phyloP scores from a whole-genome alignment of 1,140 invertebrate species.

The Acromyrmex charruanus region DNA sequence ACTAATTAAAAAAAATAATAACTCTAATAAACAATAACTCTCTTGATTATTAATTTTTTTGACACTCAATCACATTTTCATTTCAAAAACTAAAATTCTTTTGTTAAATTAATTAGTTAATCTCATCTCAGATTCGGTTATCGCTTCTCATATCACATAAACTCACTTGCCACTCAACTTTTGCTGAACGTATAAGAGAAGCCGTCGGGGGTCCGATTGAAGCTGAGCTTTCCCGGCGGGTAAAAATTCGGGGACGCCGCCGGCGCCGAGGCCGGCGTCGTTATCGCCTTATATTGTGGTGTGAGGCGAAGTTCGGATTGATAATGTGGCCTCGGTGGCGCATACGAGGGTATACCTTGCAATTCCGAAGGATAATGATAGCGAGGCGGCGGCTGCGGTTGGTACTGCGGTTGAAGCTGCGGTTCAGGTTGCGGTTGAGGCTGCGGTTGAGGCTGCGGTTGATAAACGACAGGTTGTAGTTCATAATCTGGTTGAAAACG shows the following conservation, averaged over 20 bases:
- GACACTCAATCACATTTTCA: background rate
- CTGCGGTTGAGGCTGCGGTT: slow-evolving; percentile 70
- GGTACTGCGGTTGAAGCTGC: slow-evolving; percentile 79
- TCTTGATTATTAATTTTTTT: background rate
- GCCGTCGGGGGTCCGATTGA: slow-evolving; percentile 94
- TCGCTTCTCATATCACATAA: background rate
- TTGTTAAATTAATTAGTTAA: background rate
- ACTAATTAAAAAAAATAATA: background rate
- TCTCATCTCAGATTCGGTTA: background rate
- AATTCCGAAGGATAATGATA: slow-evolving; percentile 83
- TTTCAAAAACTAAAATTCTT: background rate
- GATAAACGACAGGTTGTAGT: slow-evolving; percentile 72
- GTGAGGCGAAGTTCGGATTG: slow-evolving; percentile 75
- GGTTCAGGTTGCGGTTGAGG: slow-evolving; percentile 69
- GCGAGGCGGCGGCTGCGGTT: slow-evolving; percentile 81
- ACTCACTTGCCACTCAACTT: slow-evolving; percentile 70
- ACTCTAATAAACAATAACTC: no score
- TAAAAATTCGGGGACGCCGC: slow-evolving; percentile 91
- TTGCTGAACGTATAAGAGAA: slow-evolving; percentile 94
- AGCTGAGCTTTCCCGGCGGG: slow-evolving; percentile 93
- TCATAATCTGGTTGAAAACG: slow-evolving; percentile 41
- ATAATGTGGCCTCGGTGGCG: slow-evolving; percentile 85
- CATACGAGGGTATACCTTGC: slow-evolving; percentile 82
- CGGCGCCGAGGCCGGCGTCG: slow-evolving; percentile 85
- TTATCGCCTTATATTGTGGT: slow-evolving; percentile 87